Evolutionary conservation across 2,888 invertebrate species (phyloP).

Genomic region (Rotaria sp.): DNA sequence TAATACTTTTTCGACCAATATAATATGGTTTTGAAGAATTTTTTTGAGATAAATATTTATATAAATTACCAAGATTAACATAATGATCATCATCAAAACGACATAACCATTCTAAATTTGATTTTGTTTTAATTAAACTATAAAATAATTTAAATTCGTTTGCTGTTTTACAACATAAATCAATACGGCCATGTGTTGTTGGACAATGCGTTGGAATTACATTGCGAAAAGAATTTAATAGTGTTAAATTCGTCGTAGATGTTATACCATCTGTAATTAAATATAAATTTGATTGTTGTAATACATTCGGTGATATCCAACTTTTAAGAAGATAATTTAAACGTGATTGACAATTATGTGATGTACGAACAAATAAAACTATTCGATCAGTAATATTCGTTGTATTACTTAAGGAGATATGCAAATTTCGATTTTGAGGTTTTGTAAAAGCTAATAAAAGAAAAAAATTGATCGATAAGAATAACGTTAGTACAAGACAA

Average conservation of each 20-base stretch:
- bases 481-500: background rate
- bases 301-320: background rate
- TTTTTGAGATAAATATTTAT: background rate
- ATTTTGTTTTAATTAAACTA: background rate
- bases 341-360: slow-evolving; percentile 4
- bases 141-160: background rate
- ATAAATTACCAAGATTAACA: background rate
- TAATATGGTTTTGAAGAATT: background rate
- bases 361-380: background rate
- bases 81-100: slow-evolving; percentile 32
- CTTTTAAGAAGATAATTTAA: background rate
- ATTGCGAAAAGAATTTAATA: background rate
- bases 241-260: background rate
- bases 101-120: background rate
- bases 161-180: slow-evolving; percentile 30
- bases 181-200: background rate
- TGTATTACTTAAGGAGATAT: background rate
- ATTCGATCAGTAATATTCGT: background rate
- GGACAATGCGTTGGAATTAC: background rate
- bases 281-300: background rate
- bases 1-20: background rate
- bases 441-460: background rate
- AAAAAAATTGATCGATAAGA: background rate
- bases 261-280: background rate
- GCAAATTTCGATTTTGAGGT: background rate